Base-by-base conservation (phyloP, 2,797 vertebrate genomes). In the Tokudaia muenninki region DNA sequence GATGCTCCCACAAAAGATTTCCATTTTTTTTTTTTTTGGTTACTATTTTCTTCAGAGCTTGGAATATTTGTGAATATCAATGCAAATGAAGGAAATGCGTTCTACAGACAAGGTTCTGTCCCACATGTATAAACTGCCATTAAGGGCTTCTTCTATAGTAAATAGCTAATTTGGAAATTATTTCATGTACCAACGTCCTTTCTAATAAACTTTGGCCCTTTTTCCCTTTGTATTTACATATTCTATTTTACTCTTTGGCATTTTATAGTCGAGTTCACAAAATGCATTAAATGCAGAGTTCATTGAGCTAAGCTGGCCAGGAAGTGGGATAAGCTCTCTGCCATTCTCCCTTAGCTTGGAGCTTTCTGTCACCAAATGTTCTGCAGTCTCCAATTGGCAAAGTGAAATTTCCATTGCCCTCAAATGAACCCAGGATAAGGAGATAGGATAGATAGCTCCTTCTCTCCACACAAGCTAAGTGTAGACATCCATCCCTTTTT, bases 401-500 rank as follows among this genome's bases (percentile, higher is more conserved):
- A 90, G 61, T 63, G 34, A 94, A 97, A 92, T 75, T 86, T 83
- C 80, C 84, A 21, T 37, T 92, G 26, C 70, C 92, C 65, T 94
- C 70, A 47, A 7, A 31, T 50, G 83, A 88, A 61, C 83, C n/a
- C 91, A 55, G n/a, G 55, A 81, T 70, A 67, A 91, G 86, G 72
- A 70, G 75, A 91, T n/a, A 26, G 59, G 24, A 26, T 61, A 26
- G 8, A 61, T 26, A 61, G 22, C 24, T 61, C 22, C 59, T 26
- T 61, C 59, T 61, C 24, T 61, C 90, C 34, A 37, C 1, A 13
- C 50, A 29, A 82, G 41, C 83, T 74, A 81, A 47, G 80, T 6
- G 31, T 74, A 93, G 84, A 93, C 82, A 86, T 96, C 96, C 95
- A 93, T 95, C 41, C 67, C 86, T 80, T 97, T 87, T 97, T 90